Conservation (phyloP, 2,113 vertebrate genomes). For the Megaceryle torquata region DNA sequence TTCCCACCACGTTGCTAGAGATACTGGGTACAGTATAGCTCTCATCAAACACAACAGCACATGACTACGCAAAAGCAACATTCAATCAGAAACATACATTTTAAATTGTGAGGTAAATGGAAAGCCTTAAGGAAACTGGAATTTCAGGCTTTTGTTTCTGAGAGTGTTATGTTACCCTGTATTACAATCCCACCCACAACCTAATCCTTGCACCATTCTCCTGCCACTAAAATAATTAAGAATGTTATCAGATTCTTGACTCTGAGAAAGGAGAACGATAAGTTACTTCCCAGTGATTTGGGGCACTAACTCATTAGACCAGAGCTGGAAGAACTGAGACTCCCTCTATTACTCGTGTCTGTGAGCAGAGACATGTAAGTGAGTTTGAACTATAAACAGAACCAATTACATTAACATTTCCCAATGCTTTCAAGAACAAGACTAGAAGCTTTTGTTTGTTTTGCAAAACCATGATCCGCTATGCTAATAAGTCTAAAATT, state of each 20-base stretch:
- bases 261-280: not conserved
- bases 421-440: slow-evolving; percentile 51
- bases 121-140: not conserved
- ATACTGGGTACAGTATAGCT: not conserved
- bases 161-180: not conserved
- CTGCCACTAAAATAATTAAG: not conserved
- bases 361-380: not conserved
- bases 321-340: not conserved
- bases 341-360: not conserved
- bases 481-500: slow-evolving; percentile 57
- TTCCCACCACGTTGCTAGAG: not conserved
- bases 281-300: not conserved
- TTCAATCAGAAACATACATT: fast-evolving
- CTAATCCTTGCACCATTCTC: not conserved
- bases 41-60: fast-evolving
- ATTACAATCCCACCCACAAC: not conserved
- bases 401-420: slow-evolving; percentile 60
- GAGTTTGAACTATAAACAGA: slow-evolving; percentile 57
- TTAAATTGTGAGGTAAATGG: not conserved
- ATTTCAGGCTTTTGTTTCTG: not conserved
- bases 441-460: slow-evolving; percentile 45
- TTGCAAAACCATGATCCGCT: not conserved
- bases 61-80: not conserved
- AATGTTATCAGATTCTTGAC: not conserved
- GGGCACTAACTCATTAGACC: not conserved